Conservation (phyloP, 1,140 invertebrate genomes). For the Ceratina australensis region DNA sequence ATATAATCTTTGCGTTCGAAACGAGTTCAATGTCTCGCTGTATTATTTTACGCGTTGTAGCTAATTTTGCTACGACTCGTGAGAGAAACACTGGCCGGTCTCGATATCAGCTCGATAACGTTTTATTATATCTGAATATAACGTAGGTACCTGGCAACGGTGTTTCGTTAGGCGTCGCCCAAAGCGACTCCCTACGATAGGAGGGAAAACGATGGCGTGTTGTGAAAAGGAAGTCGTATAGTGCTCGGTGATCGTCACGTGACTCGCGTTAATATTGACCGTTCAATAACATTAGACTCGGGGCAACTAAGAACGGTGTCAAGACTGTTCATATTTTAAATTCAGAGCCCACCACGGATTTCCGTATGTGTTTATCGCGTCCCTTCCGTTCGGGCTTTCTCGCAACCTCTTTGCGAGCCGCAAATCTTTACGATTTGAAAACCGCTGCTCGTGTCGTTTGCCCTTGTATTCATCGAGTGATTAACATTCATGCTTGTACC, state of each 20-base stretch:
- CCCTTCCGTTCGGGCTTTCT: constrained; percentile 49
- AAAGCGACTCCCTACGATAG: constrained; percentile 15
- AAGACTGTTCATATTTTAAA: constrained; percentile 65
- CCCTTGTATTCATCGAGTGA: not conserved
- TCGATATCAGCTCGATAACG: constrained; percentile 29
- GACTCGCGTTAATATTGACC: constrained; percentile 59
- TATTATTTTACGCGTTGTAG: not conserved
- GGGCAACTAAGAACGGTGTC: constrained; percentile 37
- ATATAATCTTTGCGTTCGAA: not conserved
- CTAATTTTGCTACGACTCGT: constrained; percentile 13
- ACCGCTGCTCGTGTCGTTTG: constrained; percentile 31
- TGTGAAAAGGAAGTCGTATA: constrained; percentile 48
- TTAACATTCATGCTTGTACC: too few relatives aligned
- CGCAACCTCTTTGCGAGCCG: not conserved
- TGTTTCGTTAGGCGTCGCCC: not conserved
- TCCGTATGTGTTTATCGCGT: constrained; percentile 56
- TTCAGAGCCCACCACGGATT: constrained; percentile 63
- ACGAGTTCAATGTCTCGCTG: constrained; percentile 3
- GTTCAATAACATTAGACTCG: constrained; percentile 56
- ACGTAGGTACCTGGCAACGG: constrained; percentile 19
- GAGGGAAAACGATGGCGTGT: constrained; percentile 28
- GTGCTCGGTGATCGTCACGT: constrained; percentile 41
- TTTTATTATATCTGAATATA: constrained; percentile 40
- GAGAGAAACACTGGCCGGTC: not conserved
- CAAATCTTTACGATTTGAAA: constrained; percentile 11